A percentile compares a stretch with the other conserved stretches of the same genome.
Conservation (phyloP, 2,797 vertebrate species). For the Balearica regulorum region DNA sequence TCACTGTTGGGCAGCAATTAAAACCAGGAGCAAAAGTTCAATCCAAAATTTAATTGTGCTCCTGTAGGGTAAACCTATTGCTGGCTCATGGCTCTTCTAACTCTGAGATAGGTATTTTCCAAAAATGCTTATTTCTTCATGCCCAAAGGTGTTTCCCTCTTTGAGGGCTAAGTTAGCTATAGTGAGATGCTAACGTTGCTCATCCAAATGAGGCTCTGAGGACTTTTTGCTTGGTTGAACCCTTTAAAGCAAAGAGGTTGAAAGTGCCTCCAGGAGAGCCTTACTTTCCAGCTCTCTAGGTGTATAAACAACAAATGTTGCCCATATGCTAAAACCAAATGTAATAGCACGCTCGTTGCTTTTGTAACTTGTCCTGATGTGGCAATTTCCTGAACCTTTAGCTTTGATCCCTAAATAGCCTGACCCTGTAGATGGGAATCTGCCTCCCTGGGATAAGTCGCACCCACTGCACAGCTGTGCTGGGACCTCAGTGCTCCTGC, state of each 20-base stretch:
- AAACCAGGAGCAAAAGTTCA: background rate
- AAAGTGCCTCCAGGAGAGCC: background rate
- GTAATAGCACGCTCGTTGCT: fast-evolving
- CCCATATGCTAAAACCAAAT: fast-evolving
- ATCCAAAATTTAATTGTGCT: background rate
- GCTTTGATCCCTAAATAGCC: background rate
- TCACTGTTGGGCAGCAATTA: background rate
- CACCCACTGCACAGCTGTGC: fast-evolving
- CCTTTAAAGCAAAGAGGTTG: background rate
- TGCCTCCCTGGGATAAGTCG: background rate
- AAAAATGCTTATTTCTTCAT: too few relatives aligned
- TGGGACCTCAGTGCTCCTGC: background rate
- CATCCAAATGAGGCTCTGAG: background rate
- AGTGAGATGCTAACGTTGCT: background rate
- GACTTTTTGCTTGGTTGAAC: background rate
- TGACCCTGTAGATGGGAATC: fast-evolving
- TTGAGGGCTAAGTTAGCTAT: background rate
- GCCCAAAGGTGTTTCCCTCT: background rate
- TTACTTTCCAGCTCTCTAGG: background rate
- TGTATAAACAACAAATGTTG: background rate
- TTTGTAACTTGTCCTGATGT: background rate
- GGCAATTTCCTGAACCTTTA: background rate
- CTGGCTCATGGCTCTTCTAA: background rate
- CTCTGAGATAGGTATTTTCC: background rate
- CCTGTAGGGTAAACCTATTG: background rate